Percentiles rank a stretch among this genome's conserved stretches.
phyloP scores from a whole-genome alignment of 1,140 invertebrate species.

The Leptinotarsa undecemlineata region DNA sequence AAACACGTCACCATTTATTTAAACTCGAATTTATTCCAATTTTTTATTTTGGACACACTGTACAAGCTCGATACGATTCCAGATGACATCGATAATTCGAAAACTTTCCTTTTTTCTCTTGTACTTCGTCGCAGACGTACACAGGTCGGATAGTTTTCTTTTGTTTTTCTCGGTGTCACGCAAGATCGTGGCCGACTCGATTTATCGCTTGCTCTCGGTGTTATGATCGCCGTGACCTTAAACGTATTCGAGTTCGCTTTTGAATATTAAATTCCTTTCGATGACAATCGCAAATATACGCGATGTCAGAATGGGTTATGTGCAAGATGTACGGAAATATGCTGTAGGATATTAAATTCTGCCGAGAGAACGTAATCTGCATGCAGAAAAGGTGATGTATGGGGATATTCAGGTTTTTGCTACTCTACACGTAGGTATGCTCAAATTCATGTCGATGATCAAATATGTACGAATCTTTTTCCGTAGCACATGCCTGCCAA shows the following conservation, averaged over 20 bases:
- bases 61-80: background rate
- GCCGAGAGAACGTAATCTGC: background rate
- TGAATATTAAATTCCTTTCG: constrained; percentile 4
- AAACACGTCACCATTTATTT: no score
- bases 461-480: no score
- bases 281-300: constrained; percentile 3
- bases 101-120: background rate
- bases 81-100: background rate
- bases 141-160: background rate
- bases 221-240: constrained; percentile 7
- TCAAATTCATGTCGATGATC: no score
- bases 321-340: background rate
- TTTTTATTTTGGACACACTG: no score
- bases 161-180: background rate
- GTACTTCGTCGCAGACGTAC: constrained; percentile 4
- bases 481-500: no score
- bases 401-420: background rate
- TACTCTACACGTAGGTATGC: background rate
- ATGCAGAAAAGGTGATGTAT: constrained; percentile 1
- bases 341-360: constrained; percentile 1
- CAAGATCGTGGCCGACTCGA: background rate
- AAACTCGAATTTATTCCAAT: no score
- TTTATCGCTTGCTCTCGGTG: background rate
- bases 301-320: background rate
- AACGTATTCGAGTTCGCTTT: background rate